Percentiles rank a stretch among this genome's conserved stretches.
Evolutionary conservation across 2,888 invertebrate genomes (phyloP).

Genomic region (Hedychridium roseum): DNA sequence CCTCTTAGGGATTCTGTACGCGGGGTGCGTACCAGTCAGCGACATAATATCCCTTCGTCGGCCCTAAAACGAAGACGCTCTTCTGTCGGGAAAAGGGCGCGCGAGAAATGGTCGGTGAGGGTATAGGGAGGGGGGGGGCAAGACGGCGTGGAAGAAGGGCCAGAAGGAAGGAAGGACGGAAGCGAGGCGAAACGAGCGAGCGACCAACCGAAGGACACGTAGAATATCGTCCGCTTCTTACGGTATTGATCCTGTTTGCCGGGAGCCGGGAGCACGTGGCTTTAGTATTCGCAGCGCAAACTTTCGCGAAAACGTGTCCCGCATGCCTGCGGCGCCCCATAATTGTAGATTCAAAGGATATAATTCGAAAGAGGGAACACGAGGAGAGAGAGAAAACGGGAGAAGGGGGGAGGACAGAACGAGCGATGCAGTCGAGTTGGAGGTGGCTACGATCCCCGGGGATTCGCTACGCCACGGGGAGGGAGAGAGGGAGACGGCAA

Average conservation of each 20-base stretch:
- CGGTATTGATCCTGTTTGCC: conserved; percentile 61
- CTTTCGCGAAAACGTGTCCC: conserved; percentile 58
- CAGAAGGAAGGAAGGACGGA: conserved; percentile 13
- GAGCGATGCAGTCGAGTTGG: neutral
- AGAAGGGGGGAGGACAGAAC: conserved; percentile 9
- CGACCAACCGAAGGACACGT: conserved; percentile 37
- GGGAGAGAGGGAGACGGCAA: neutral
- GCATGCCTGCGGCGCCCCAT: conserved; percentile 55
- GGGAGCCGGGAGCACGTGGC: conserved; percentile 39
- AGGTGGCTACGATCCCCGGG: neutral
- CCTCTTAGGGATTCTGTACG: too few species aligned
- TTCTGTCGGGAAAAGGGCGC: conserved; percentile 9
- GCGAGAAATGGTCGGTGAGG: too few species aligned
- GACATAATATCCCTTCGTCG: conserved; percentile 16
- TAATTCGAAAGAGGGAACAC: conserved; percentile 51
- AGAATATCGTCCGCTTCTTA: conserved; percentile 25
- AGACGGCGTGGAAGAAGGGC: too few species aligned
- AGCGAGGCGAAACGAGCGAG: conserved; percentile 28
- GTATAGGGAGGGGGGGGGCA: too few species aligned
- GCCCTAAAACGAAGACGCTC: too few species aligned
- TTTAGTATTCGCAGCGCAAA: conserved; percentile 62
- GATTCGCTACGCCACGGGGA: neutral
- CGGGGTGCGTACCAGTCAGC: too few species aligned
- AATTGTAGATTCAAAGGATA: conserved; percentile 65
- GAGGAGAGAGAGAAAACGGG: neutral